Conservation (phyloP, 2,888 invertebrate species). For the Exephanes ischioxanthus region DNA sequence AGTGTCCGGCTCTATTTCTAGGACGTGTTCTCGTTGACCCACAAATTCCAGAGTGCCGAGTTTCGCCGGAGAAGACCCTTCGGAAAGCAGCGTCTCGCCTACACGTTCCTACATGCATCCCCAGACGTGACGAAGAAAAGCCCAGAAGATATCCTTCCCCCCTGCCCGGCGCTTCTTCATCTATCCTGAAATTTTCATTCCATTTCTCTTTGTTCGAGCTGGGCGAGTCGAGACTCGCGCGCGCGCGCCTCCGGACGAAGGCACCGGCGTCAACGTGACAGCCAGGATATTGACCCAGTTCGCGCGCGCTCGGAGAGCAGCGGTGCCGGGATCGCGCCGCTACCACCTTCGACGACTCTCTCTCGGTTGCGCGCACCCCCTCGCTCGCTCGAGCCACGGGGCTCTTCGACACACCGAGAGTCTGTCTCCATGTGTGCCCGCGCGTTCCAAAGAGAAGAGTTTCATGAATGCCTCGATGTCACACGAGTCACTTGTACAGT, state of each 20-base stretch:
- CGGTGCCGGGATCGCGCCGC: conserved; percentile 61
- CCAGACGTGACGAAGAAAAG: not conserved
- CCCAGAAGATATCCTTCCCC: not conserved
- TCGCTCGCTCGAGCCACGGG: conserved; percentile 14
- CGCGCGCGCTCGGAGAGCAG: conserved; percentile 68
- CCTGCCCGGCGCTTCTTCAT: not conserved
- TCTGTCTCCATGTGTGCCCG: not conserved
- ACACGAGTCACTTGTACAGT: not conserved
- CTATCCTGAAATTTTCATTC: conserved; percentile 62
- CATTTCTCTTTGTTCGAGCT: conserved; percentile 63
- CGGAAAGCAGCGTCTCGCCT: not conserved
- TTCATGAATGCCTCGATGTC: conserved; percentile 29
- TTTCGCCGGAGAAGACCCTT: not conserved
- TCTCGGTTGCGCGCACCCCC: conserved; percentile 11
- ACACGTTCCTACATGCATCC: not conserved
- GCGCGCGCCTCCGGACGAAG: conserved; percentile 43
- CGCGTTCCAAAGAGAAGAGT: conserved; percentile 19
- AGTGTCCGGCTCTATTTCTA: not conserved
- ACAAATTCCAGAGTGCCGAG: not conserved
- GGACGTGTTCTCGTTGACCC: conserved; percentile 17
- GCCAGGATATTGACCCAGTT: conserved; percentile 78
- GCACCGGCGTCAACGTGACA: conserved; percentile 70
- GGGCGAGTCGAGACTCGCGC: conserved; percentile 14
- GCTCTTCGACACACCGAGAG: conserved; percentile 17
- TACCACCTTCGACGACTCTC: conserved; percentile 19